Evolutionary conservation across 2,797 vertebrate species (phyloP), one percentile per base, ranked within the genome.

Genomic region (Gila robusta): DNA sequence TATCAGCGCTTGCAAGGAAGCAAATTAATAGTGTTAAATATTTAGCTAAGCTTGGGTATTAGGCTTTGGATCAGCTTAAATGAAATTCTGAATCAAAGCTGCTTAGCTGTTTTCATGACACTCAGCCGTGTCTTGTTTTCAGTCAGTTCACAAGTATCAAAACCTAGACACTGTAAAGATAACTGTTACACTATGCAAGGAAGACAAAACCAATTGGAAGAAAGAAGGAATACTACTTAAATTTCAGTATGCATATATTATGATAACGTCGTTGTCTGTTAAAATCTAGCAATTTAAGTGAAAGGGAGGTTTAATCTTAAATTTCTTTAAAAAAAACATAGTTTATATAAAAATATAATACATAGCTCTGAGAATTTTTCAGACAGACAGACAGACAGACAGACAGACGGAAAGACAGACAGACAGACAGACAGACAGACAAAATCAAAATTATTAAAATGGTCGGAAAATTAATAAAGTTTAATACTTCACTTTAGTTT

Each of bases 41-140:
- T 77, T 77, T 56, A 39, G 74, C 19, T 39, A 56, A 77, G 52
- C 52, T 77, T n/a, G 19, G 32, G 32, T n/a, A 56, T 52, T 59
- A 77, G 32, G 52, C 21, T 37, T 77, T 1, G 3, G 32, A 37
- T 77, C 47, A 35, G 74, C 74, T 77, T 77, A 59, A 77, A 59
- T 77, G 3, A 56, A 77, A 56, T 37, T 52, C 52, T 77, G 74
- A 56, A 77, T 54, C 73, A 37, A 52, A 56, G 74, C 74, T 35
- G 32, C 32, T 77, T n/a, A 56, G 74, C 32, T 54, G 44, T 52
- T 74, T 47, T 74, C 47, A 52, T 52, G 32, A 37, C 49, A 56
- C 49, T 52, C 72, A 47, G n/a, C 71, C 6, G 4, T 52, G 44
- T 74, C 72, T 74, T 76, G 49, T n/a, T 56, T 77, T 77, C 21